These are phyloP conservation scores for Teleogryllus occipitalis DNA, from an alignment of 1,140 invertebrate genomes.

Conservation along the genomic window DNA sequence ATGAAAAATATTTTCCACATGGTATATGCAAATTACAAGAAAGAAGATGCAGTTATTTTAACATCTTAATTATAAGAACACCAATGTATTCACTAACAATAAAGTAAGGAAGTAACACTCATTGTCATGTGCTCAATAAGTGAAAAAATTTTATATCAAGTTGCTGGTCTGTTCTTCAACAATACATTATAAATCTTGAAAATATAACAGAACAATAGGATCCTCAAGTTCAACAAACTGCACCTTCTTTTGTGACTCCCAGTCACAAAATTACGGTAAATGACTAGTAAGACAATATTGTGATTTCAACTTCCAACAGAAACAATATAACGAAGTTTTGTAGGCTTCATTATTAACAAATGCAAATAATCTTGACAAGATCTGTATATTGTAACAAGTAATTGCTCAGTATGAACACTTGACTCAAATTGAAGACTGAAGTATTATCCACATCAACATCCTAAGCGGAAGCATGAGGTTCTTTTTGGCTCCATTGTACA, in stretches of 20 bases:
- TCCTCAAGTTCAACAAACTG: background rate
- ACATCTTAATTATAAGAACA: background rate
- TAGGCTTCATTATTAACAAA: background rate
- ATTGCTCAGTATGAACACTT: background rate
- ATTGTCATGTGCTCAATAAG: too few species aligned
- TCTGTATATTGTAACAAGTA: background rate
- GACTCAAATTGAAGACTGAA: background rate
- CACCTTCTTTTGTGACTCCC: background rate
- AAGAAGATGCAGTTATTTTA: background rate
- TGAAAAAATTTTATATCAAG: too few species aligned
- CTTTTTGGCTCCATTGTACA: background rate
- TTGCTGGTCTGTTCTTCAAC: too few species aligned
- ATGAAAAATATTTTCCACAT: background rate
- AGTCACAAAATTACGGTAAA: background rate
- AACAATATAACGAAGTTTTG: background rate
- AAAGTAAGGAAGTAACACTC: too few species aligned
- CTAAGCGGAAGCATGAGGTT: background rate
- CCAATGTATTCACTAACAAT: background rate
- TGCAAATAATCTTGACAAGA: background rate
- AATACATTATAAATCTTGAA: background rate
- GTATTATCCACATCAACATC: background rate
- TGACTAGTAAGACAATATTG: background rate
- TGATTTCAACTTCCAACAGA: background rate
- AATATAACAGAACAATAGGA: background rate
- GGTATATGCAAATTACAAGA: background rate